Conservation (phyloP, 2,888 invertebrate species). For the Sminthurides aquaticus region DNA sequence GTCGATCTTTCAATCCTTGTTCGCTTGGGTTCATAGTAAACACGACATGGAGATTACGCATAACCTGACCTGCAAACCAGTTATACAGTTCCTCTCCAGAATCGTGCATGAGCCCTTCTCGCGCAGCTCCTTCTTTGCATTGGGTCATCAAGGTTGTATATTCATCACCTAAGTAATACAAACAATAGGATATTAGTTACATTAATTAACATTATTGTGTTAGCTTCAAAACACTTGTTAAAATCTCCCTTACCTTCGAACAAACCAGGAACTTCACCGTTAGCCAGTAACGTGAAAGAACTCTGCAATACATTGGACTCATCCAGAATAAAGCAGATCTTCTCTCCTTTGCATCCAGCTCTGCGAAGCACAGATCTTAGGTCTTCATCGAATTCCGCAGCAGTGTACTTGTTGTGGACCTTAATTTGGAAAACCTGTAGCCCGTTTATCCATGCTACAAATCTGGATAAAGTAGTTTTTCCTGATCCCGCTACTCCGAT, state of each 20-base stretch:
- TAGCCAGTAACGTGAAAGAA: slow-evolving; percentile 94
- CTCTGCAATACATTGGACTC: slow-evolving; percentile 98
- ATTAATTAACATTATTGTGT: too few species aligned
- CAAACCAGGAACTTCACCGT: slow-evolving; percentile 92
- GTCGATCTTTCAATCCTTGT: slow-evolving; percentile 95
- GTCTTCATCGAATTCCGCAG: slow-evolving; percentile 98
- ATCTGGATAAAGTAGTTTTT: slow-evolving; percentile 96
- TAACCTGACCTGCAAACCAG: slow-evolving; percentile 99
- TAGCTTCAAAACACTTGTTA: too few species aligned
- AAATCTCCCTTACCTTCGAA: slow-evolving; percentile 66
- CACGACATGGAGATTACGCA: slow-evolving; percentile 98
- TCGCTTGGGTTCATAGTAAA: slow-evolving; percentile 99
- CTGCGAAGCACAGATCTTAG: slow-evolving; percentile 77
- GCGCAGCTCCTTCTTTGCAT: slow-evolving; percentile 96
- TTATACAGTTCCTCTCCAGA: slow-evolving; percentile 97
- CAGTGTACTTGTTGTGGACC: slow-evolving; percentile 98
- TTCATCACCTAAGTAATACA: slow-evolving; percentile 80
- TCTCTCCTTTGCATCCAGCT: slow-evolving; percentile 90
- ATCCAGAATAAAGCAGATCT: slow-evolving; percentile 97
- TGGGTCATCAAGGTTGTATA: slow-evolving; percentile 99
- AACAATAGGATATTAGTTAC: too few species aligned
- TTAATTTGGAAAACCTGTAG: slow-evolving; percentile 98
- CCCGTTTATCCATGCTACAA: slow-evolving; percentile 99
- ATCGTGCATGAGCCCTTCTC: slow-evolving; percentile 96
- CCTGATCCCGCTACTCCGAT: slow-evolving; percentile 99